Base-by-base conservation (phyloP, 2,888 invertebrate genomes). In the Limenitis camilla region DNA sequence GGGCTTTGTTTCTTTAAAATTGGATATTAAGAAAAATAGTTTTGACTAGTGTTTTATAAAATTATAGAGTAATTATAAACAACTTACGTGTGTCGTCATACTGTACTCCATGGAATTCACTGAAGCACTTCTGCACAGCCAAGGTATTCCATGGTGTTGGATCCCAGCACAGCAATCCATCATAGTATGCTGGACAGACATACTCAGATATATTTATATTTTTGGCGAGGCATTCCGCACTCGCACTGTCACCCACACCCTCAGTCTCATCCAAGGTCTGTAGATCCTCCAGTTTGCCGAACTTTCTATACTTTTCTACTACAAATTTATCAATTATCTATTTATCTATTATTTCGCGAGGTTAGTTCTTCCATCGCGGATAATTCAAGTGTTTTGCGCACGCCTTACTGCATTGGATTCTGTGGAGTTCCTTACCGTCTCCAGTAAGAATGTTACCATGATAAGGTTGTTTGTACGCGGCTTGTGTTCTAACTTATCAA, bases 51-150 rank as follows among this genome's bases (percentile, higher is more conserved):
- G 29, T 11, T 9, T 9, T 9, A 40, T 19, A 35, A 4, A 40
- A 6, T 30, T n/a, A 47, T 9, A 8, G 5, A 6, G 7, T 28
- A 36, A 41, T 9, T 6, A n/a, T 27, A 49, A 42, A 8, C 30
- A 63, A 94, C 95, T 95, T 83, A 96, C 96, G 92, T 72, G 93
- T 91, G 59, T 91, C 91, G 72, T 96, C 96, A 70, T 96, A 96
- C 61, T 89, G 90, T 52, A 95, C 90, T 55, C 94, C 94, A 62
- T 92, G 90, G 53, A 96, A 88, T 67, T 94, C 92, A 42, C 91
- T 90, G 69, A 96, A 94, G 75, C 96, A 96, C 43, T 92, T 91
- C 61, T 95, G 89, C 29, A 91, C 83, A 1, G 94, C 93, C 45
- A 90, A 75, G 0, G 91, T 90, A 59, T 92, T 92, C 57, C 91